Evolutionary conservation across 2,113 vertebrate genomes (phyloP), one percentile per base, ranked within the genome.

Genomic region (Notothenia rossii): DNA sequence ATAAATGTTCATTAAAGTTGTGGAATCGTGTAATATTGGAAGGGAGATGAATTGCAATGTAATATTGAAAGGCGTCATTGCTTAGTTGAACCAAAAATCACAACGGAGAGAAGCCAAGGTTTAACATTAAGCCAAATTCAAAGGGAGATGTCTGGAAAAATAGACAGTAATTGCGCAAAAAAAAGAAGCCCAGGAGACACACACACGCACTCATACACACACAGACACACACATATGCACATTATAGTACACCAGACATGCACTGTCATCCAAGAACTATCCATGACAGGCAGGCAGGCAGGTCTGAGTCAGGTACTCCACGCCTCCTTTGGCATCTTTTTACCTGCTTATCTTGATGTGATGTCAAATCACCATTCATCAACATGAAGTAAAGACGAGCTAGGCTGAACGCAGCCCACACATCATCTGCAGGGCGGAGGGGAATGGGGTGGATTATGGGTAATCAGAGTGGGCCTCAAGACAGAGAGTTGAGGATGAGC

Each of bases 331-430:
- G 86, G 86, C 86, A 85, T 87, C 73, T 69, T 70, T 88, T 74
- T 69, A 62, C 79, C 56, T 59, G 49, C 81, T 89, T 90, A 89
- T 91, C 86, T 91, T n/a, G 85, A 86, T 83, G 69, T 56, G 81
- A 78, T 73, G 87, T 86, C 87, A 87, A 89, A 88, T 91, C 88
- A 92, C 60, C 82, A 83, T 89, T 82, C 68, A 77, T 91, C 87
- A 91, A 71, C 75, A 70, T 64, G 75, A 82, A 81, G 53, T 74
- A 43, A 77, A 86, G 79, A 66, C 83, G 81, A 1, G 22, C 74
- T 46, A 18, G 71, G 77, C 36, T 59, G 70, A 88, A 63, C 56
- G 11, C 83, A 75, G 83, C 79, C 82, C 87, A 86, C 90, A 75
- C 81, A 82, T 89, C 84, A 80, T 82, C 69, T 79, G 68, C 43